phyloP scores from a whole-genome alignment of 2,113 vertebrate genomes.

The Rhinoptilus africanus region DNA sequence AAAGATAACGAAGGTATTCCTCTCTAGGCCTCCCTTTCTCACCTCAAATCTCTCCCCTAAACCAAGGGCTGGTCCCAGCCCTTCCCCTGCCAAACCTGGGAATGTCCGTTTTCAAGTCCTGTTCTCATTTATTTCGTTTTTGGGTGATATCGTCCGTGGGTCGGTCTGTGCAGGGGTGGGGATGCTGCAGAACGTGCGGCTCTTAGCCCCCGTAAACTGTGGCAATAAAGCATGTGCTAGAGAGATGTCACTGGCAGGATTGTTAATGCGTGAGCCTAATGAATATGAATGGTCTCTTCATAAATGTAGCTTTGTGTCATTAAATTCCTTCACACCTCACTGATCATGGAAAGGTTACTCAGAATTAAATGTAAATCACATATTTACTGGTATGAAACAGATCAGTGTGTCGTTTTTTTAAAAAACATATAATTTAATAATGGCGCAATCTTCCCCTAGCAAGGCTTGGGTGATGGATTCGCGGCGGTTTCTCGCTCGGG shows the following conservation, averaged over 20 bases:
- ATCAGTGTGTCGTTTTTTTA: conserved; percentile 60
- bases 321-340: conserved; percentile 83
- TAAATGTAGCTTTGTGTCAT: conserved; percentile 71
- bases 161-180: neutral
- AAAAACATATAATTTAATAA: conserved; percentile 59
- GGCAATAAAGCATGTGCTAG: conserved; percentile 42
- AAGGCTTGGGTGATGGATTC: neutral
- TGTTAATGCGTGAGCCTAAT: conserved; percentile 78
- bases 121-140: fast-evolving
- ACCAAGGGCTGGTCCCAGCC: fast-evolving
- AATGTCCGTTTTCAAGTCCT: neutral
- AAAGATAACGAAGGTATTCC: neutral
- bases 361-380: conserved; percentile 88
- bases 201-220: conserved; percentile 51
- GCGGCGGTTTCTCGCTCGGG: fast-evolving
- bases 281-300: conserved; percentile 86
- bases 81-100: neutral
- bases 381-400: conserved; percentile 82
- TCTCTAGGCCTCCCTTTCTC: neutral
- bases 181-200: neutral
- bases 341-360: conserved; percentile 77
- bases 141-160: fast-evolving
- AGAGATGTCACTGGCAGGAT: conserved; percentile 49
- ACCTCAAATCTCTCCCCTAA: neutral
- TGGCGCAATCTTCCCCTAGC: neutral